Evolutionary conservation across 2,888 invertebrate species (phyloP).

Genomic region (Epirrhoe alternata): DNA sequence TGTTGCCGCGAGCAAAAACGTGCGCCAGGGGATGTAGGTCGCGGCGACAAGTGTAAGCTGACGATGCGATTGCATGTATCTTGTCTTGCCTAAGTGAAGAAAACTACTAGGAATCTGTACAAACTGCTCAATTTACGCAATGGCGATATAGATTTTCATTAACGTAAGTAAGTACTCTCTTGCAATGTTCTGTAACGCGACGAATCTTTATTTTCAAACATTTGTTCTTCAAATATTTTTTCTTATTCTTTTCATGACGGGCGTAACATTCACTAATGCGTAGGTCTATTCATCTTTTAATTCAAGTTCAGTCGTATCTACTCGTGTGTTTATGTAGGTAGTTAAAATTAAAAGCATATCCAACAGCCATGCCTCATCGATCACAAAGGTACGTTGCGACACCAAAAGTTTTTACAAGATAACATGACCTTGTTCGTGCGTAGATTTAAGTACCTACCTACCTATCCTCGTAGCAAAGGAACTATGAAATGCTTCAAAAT

Average conservation of each 20-base stretch:
- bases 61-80: conserved; percentile 33
- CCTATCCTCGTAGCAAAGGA: conserved; percentile 56
- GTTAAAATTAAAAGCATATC: conserved; percentile 22
- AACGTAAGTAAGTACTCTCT: too few relatives aligned
- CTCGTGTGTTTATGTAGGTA: not conserved
- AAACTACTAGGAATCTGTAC: conserved; percentile 16
- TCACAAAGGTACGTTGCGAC: conserved; percentile 42
- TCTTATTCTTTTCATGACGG: too few relatives aligned
- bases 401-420: conserved; percentile 44
- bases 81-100: conserved; percentile 24
- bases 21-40: conserved; percentile 75
- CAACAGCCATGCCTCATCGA: conserved; percentile 37
- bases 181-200: too few relatives aligned
- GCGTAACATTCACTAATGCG: not conserved
- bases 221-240: not conserved
- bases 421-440: conserved; percentile 60
- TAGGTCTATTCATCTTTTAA: not conserved
- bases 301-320: not conserved
- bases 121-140: not conserved
- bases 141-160: not conserved
- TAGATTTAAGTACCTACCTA: conserved; percentile 27
- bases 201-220: too few relatives aligned
- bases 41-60: conserved; percentile 73
- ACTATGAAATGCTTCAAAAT: conserved; percentile 61
- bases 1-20: conserved; percentile 70